Percentiles rank a stretch among this genome's conserved stretches.
These are phyloP conservation scores for Acinonyx jubatus DNA, from an alignment of 2,113 vertebrate genomes.

Conservation along the genomic window DNA sequence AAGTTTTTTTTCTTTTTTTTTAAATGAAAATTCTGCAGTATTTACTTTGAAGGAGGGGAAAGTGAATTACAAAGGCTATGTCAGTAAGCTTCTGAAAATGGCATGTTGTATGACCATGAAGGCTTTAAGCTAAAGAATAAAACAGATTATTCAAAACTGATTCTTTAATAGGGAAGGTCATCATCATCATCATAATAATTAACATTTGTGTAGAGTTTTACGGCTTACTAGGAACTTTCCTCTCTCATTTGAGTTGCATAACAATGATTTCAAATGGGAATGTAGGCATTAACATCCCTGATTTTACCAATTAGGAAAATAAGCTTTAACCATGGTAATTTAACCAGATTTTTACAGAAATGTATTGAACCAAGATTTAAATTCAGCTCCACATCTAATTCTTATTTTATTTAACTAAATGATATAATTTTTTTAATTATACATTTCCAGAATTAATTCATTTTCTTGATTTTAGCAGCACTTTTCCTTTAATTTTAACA, in stretches of 20 bases:
- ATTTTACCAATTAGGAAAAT: neutral
- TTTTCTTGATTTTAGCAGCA: neutral
- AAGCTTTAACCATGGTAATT: neutral
- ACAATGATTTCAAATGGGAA: neutral
- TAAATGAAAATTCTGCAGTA: neutral
- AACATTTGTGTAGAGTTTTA: neutral
- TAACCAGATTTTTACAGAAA: neutral
- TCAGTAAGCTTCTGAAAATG: neutral
- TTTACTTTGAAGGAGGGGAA: constrained; percentile 8
- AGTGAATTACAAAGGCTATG: neutral
- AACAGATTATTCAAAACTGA: neutral
- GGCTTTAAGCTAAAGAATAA: neutral
- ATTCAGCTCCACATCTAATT: neutral
- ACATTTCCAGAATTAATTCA: neutral
- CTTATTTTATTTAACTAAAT: neutral
- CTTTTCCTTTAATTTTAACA: neutral
- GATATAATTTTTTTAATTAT: neutral
- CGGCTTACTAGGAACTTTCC: neutral
- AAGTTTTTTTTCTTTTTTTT: neutral
- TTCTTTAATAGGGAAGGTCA: neutral
- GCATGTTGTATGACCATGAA: neutral
- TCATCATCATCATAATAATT: neutral
- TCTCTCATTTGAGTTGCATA: neutral
- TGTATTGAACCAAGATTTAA: neutral
- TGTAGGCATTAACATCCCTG: neutral